These are phyloP conservation scores for Euspilapteryx auroguttella DNA, from an alignment of 2,888 invertebrate species.

Conservation along the genomic window DNA sequence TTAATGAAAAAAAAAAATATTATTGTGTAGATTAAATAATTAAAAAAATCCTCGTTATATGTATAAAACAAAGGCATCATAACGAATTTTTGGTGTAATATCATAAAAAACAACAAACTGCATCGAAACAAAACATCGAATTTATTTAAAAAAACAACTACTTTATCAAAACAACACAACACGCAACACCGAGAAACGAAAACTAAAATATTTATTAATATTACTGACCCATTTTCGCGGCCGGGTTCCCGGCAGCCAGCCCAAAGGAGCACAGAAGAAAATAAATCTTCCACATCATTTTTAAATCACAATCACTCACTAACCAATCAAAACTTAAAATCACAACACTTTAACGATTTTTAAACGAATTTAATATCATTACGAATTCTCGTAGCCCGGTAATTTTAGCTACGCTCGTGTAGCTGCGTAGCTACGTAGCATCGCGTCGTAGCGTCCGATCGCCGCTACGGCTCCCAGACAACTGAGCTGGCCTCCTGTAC, in stretches of 20 bases:
- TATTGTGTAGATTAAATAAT: no score
- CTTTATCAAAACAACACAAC: conserved; percentile 27
- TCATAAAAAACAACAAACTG: no score
- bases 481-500: conserved; percentile 31
- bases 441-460: conserved; percentile 19
- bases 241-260: conserved; percentile 33
- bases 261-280: conserved; percentile 19
- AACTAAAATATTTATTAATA: conserved; percentile 24
- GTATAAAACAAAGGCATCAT: no score
- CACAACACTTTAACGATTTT: no score
- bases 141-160: no score
- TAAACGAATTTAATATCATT: no score
- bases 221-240: conserved; percentile 48
- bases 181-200: conserved; percentile 17
- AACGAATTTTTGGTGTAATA: no score
- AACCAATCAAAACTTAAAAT: conserved; percentile 10
- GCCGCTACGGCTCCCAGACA: conserved; percentile 33
- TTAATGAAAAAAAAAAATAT: no score
- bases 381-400: no score
- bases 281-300: conserved; percentile 34
- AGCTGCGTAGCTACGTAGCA: conserved; percentile 14
- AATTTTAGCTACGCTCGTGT: conserved; percentile 14
- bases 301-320: conserved; percentile 15
- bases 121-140: no score
- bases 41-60: no score